Percentiles rank a stretch among this genome's conserved stretches.
Conservation (phyloP, 2,113 vertebrate genomes). For the Antennarius striatus region DNA sequence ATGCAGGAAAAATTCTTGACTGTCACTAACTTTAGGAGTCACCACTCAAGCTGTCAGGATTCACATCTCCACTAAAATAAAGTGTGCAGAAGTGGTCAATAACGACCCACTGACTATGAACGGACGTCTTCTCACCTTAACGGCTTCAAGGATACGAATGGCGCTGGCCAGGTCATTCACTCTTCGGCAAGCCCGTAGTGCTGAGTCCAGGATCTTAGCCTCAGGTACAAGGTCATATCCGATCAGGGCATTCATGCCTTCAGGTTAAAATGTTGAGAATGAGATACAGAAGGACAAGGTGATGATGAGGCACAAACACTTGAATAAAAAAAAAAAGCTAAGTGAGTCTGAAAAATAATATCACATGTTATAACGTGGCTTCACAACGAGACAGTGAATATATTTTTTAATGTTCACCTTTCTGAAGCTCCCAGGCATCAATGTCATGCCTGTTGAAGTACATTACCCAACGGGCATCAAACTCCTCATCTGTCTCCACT, state of each 20-base stretch:
- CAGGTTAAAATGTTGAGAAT: neutral
- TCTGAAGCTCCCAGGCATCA: slow-evolving; percentile 94
- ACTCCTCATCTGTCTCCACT: slow-evolving; percentile 95
- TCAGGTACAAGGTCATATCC: slow-evolving; percentile 96
- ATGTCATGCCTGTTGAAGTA: slow-evolving; percentile 98
- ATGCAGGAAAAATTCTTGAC: neutral
- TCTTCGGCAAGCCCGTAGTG: slow-evolving; percentile 91
- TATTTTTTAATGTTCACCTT: slow-evolving; percentile 80
- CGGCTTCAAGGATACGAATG: slow-evolving; percentile 94
- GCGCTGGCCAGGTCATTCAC: slow-evolving; percentile 94
- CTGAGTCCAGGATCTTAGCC: slow-evolving; percentile 94
- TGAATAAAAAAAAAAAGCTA: too few species aligned
- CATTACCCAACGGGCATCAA: slow-evolving; percentile 96
- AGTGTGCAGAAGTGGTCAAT: too few species aligned
- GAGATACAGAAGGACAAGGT: neutral
- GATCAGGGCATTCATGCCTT: slow-evolving; percentile 94
- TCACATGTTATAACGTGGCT: too few species aligned
- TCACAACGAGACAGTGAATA: too few species aligned
- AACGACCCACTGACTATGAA: neutral
- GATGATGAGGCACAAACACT: too few species aligned
- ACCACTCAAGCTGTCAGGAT: too few species aligned
- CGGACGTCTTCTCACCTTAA: slow-evolving; percentile 84
- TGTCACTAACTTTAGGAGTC: too few species aligned
- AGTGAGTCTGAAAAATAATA: neutral
- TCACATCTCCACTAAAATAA: too few species aligned